phyloP scores from a whole-genome alignment of 2,888 invertebrate genomes.

The Rotaria sp. region DNA sequence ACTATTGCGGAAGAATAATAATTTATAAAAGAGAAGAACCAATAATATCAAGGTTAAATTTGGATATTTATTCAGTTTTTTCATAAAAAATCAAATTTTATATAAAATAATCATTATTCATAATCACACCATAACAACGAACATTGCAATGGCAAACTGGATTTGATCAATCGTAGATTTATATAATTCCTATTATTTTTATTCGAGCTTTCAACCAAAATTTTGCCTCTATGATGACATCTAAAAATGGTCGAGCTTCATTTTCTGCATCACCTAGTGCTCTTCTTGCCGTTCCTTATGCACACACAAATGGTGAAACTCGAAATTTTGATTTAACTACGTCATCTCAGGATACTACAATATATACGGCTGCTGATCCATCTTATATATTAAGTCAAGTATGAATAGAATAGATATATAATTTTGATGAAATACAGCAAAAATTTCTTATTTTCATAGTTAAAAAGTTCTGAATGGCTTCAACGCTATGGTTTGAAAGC shows the following conservation, averaged over 20 bases:
- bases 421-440: too few relatives aligned
- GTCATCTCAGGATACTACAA: not conserved
- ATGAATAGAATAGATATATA: not conserved
- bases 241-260: not conserved
- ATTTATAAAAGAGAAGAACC: too few relatives aligned
- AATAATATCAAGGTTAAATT: too few relatives aligned
- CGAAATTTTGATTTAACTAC: not conserved
- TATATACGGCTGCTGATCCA: not conserved
- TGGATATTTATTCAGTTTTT: too few relatives aligned
- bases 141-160: not conserved
- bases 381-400: not conserved
- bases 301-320: not conserved
- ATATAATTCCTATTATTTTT: not conserved
- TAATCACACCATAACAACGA: not conserved
- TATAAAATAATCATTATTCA: too few relatives aligned
- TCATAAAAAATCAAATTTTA: too few relatives aligned
- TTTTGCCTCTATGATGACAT: not conserved
- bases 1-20: too few relatives aligned
- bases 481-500: conserved; percentile 51
- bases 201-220: not conserved
- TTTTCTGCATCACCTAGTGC: not conserved
- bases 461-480: conserved; percentile 47
- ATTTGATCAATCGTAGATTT: not conserved
- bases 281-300: not conserved
- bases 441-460: not conserved